These are phyloP conservation scores for Plagodis dolabraria DNA, from an alignment of 2,888 invertebrate genomes.

Conservation along the genomic window DNA sequence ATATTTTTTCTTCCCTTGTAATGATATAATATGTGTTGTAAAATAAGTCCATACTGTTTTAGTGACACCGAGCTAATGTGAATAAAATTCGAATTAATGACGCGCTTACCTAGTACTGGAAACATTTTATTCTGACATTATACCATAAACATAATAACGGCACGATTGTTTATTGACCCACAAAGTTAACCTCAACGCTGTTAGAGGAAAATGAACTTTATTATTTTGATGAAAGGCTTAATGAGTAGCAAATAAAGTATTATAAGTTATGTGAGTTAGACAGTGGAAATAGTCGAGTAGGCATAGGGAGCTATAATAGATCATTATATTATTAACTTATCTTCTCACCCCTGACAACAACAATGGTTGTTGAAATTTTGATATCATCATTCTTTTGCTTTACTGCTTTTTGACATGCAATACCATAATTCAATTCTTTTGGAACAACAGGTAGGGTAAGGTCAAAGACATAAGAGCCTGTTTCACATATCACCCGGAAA, in stretches of 20 bases:
- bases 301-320: constrained; percentile 73
- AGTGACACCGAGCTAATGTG: constrained; percentile 54
- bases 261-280: constrained; percentile 55
- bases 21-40: background rate
- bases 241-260: constrained; percentile 32
- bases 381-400: constrained; percentile 77
- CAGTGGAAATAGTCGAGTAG: constrained; percentile 67
- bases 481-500: constrained; percentile 3
- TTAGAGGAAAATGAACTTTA: constrained; percentile 42
- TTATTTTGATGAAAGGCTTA: constrained; percentile 26
- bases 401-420: constrained; percentile 78
- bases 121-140: constrained; percentile 80
- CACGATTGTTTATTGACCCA: constrained; percentile 61
- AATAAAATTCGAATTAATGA: constrained; percentile 77
- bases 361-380: constrained; percentile 81
- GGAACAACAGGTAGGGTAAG: constrained; percentile 64
- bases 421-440: constrained; percentile 75
- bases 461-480: constrained; percentile 30
- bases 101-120: constrained; percentile 63
- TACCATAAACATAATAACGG: constrained; percentile 73
- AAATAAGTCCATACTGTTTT: constrained; percentile 16
- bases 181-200: constrained; percentile 33
- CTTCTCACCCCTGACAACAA: constrained; percentile 84
- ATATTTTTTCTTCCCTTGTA: too few species aligned
- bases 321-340: constrained; percentile 84